Conservation (phyloP, 1,140 invertebrate genomes). For the Mizuhopecten yessoensis region DNA sequence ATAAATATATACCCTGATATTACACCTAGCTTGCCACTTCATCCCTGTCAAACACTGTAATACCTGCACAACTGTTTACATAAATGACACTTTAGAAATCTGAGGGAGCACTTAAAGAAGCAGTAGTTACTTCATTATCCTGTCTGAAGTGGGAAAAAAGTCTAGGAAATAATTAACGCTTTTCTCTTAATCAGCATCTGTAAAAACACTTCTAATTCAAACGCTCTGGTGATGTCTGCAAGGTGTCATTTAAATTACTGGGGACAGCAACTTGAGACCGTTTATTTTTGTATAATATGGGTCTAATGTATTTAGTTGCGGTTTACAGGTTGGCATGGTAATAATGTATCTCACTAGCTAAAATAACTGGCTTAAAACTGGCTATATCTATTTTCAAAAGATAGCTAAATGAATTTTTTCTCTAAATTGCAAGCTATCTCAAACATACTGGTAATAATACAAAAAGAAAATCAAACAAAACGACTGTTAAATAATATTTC, state of each 20-base stretch:
- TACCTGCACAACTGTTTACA: neutral
- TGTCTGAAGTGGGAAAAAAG: neutral
- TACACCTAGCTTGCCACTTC: too few species aligned
- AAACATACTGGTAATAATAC: too few species aligned
- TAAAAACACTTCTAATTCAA: conserved; percentile 10
- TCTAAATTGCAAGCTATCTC: too few species aligned
- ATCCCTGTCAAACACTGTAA: neutral
- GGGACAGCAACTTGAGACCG: neutral
- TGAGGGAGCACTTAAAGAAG: neutral
- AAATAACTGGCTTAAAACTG: too few species aligned
- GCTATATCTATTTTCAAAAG: too few species aligned
- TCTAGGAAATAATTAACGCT: conserved; percentile 23
- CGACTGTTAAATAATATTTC: too few species aligned
- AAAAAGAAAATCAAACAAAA: too few species aligned
- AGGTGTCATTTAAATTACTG: neutral
- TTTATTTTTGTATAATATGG: neutral
- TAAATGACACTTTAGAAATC: neutral
- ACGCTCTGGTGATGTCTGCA: conserved; percentile 13
- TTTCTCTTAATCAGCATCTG: conserved; percentile 22
- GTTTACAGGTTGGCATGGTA: too few species aligned
- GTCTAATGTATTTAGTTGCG: neutral
- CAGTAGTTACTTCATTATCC: neutral
- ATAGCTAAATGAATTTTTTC: too few species aligned
- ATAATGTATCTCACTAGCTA: too few species aligned
- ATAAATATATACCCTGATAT: too few species aligned